These are phyloP conservation scores for Aphidius gifuensis DNA, from an alignment of 1,140 invertebrate genomes.

Conservation along the genomic window DNA sequence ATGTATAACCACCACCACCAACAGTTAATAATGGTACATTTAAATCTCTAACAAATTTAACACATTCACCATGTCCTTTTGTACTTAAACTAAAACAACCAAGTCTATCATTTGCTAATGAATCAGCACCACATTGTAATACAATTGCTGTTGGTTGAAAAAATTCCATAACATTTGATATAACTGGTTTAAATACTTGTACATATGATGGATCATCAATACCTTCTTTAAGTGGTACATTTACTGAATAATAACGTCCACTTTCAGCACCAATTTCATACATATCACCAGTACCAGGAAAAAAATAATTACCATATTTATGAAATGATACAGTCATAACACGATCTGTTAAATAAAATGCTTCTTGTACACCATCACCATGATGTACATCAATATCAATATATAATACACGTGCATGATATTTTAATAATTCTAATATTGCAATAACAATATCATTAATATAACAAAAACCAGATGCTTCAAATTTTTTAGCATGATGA, in stretches of 20 bases:
- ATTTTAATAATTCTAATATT: slow-evolving; percentile 94
- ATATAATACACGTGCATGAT: slow-evolving; percentile 93
- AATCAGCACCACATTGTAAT: slow-evolving; percentile 97
- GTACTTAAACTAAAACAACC: slow-evolving; percentile 87
- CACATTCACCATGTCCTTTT: slow-evolving; percentile 93
- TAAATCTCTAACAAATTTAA: slow-evolving; percentile 91
- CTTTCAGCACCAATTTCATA: slow-evolving; percentile 93
- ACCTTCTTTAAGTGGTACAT: slow-evolving; percentile 94
- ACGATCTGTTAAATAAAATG: slow-evolving; percentile 96
- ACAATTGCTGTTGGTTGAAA: slow-evolving; percentile 97
- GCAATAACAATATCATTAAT: slow-evolving; percentile 99
- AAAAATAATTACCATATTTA: slow-evolving; percentile 98
- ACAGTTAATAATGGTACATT: slow-evolving; percentile 93
- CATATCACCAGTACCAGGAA: slow-evolving; percentile 98
- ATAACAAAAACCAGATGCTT: slow-evolving; percentile 96
- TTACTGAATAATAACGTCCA: slow-evolving; percentile 93
- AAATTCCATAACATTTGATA: slow-evolving; percentile 92
- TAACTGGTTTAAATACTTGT: slow-evolving; percentile 87
- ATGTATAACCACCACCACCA: slow-evolving; percentile 95
- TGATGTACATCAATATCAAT: slow-evolving; percentile 99
- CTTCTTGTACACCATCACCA: slow-evolving; percentile 98
- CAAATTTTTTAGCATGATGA: slow-evolving; percentile 99
- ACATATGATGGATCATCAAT: slow-evolving; percentile 94
- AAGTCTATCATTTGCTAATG: slow-evolving; percentile 88
- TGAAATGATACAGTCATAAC: slow-evolving; percentile 99